Evolutionary conservation across 2,797 vertebrate species (phyloP).

Genomic region (Amphiprion clarkii): DNA sequence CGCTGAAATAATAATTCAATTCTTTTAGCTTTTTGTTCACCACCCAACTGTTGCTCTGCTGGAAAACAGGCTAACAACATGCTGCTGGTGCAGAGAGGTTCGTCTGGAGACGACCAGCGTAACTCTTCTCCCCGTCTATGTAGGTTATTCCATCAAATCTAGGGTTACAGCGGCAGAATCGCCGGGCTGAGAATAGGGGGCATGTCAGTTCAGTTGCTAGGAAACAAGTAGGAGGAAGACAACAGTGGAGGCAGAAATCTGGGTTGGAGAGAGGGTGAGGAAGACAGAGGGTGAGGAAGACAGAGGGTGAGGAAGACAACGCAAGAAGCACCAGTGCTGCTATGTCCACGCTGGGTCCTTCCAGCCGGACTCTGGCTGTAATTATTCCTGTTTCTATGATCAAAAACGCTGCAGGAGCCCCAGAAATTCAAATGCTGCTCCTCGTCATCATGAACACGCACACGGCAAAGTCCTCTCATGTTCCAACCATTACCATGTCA

Average conservation of each 20-base stretch:
- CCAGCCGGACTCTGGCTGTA: conserved; percentile 42
- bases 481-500: conserved; percentile 82
- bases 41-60: conserved; percentile 60
- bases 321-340: conserved; percentile 47
- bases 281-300: conserved; percentile 19
- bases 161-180: conserved; percentile 72
- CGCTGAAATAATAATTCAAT: conserved; percentile 5
- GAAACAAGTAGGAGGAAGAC: conserved; percentile 83
- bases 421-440: conserved; percentile 40
- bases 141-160: conserved; percentile 71
- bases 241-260: conserved; percentile 80
- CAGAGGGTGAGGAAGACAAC: conserved; percentile 16
- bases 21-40: neutral
- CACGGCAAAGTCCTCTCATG: conserved; percentile 67
- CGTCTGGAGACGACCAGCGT: conserved; percentile 35
- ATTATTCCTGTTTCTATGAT: conserved; percentile 57
- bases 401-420: conserved; percentile 36
- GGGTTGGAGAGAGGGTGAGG: conserved; percentile 56
- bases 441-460: conserved; percentile 26
- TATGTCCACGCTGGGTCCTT: conserved; percentile 49
- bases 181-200: conserved; percentile 78
- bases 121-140: conserved; percentile 66
- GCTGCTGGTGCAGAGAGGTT: conserved; percentile 31
- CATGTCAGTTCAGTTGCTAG: conserved; percentile 86
- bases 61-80: conserved; percentile 60